A percentile compares a stretch with the other conserved stretches of the same genome.
phyloP scores from a whole-genome alignment of 2,888 invertebrate species.

The Spisula subtruncata region DNA sequence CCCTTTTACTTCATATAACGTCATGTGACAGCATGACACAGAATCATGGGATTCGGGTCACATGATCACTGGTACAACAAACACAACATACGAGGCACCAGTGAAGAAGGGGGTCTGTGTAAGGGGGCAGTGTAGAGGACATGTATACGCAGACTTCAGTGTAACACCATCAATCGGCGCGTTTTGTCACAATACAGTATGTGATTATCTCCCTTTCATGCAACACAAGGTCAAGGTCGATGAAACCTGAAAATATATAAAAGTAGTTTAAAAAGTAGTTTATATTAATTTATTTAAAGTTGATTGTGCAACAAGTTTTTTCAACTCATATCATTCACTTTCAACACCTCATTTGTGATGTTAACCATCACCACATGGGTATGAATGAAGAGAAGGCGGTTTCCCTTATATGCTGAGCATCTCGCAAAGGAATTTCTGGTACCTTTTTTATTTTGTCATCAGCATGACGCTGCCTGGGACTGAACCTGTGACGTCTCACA shows the following conservation, averaged over 20 bases:
- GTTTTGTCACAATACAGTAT: constrained; percentile 11
- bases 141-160: constrained; percentile 17
- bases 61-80: constrained; percentile 14
- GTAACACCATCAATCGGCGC: neutral
- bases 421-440: too few species aligned
- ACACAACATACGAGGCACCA: constrained; percentile 17
- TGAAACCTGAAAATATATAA: constrained; percentile 67
- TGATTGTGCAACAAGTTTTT: too few species aligned
- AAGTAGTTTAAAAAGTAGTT: too few species aligned
- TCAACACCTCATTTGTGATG: too few species aligned
- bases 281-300: too few species aligned
- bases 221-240: constrained; percentile 65
- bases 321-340: too few species aligned
- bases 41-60: neutral
- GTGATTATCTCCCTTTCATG: neutral
- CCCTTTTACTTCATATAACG: constrained; percentile 5
- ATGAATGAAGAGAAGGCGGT: too few species aligned
- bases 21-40: neutral
- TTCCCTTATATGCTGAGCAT: too few species aligned
- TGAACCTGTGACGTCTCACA: too few species aligned
- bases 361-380: too few species aligned
- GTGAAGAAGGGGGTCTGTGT: neutral
- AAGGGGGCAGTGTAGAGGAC: neutral
- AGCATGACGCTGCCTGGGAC: too few species aligned
- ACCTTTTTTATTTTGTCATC: too few species aligned